Conservation (phyloP, 2,797 vertebrate genomes). For the Muraenolepis orangiensis region DNA sequence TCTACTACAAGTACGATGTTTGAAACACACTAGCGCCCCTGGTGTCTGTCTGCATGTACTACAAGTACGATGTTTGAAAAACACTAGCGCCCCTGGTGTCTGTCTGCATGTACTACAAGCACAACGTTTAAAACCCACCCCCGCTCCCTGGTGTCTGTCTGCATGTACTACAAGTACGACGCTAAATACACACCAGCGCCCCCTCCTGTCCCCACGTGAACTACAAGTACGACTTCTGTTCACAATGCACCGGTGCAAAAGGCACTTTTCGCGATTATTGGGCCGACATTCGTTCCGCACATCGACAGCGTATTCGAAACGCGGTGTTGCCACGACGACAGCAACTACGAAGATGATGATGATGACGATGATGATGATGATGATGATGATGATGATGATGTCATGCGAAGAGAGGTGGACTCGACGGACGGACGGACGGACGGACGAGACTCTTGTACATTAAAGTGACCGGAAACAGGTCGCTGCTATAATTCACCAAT, state of each 20-base stretch:
- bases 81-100: conserved; percentile 4
- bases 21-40: not conserved
- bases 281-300: not conserved
- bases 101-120: conserved; percentile 30
- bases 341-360: not conserved
- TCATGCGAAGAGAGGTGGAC: not conserved
- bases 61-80: not conserved
- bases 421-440: not conserved
- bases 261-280: not conserved
- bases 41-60: conserved; percentile 31
- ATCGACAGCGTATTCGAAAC: not conserved
- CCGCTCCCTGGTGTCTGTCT: conserved; percentile 26
- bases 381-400: not conserved
- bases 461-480: conserved; percentile 56
- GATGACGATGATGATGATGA: too few relatives aligned
- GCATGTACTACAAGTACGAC: conserved; percentile 17
- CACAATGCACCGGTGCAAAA: conserved; percentile 1
- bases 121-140: not conserved
- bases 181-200: not conserved
- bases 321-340: not conserved
- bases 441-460: conserved; percentile 30
- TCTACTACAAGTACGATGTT: conserved; percentile 14
- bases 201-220: conserved; percentile 25
- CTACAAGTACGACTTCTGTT: not conserved
- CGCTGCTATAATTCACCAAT: conserved; percentile 73